A percentile compares a stretch with the other conserved stretches of the same genome.
These are phyloP conservation scores for Scaptomyza tumidula DNA, from an alignment of 2,888 invertebrate genomes.

Conservation along the genomic window DNA sequence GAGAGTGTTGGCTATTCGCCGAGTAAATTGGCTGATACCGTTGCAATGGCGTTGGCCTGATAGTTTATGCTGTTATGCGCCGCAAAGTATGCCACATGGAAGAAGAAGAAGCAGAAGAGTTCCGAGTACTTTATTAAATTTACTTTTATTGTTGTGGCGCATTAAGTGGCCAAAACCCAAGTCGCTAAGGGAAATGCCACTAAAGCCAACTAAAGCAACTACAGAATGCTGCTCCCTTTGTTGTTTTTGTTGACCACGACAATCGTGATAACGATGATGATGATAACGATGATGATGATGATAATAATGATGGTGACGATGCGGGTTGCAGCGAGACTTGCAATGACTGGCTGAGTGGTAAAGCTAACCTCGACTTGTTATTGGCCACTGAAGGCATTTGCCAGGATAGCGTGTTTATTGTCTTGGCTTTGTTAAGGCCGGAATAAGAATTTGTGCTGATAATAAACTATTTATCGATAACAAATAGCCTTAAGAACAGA, in stretches of 20 bases:
- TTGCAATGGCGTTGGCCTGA: slow-evolving; percentile 39
- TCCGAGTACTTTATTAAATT: slow-evolving; percentile 70
- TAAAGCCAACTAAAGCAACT: slow-evolving; percentile 27
- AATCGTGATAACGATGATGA: slow-evolving; percentile 40
- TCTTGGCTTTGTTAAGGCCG: slow-evolving; percentile 43
- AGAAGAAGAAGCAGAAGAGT: neutral
- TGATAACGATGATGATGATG: slow-evolving; percentile 32
- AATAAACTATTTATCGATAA: slow-evolving; percentile 44
- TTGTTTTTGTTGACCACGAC: slow-evolving; percentile 7
- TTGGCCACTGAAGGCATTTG: slow-evolving; percentile 69
- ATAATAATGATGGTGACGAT: slow-evolving; percentile 31
- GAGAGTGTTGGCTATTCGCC: slow-evolving; percentile 8
- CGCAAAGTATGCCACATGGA: slow-evolving; percentile 71
- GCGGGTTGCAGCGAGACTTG: slow-evolving; percentile 23
- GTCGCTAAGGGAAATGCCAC: slow-evolving; percentile 42
- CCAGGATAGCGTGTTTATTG: slow-evolving; percentile 36
- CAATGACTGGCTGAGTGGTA: slow-evolving; percentile 11
- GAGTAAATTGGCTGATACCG: slow-evolving; percentile 10
- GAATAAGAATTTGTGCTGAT: no score
- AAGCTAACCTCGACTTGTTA: slow-evolving; percentile 41
- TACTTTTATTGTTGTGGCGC: slow-evolving; percentile 74
- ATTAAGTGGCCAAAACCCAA: slow-evolving; percentile 69
- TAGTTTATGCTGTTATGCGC: slow-evolving; percentile 75
- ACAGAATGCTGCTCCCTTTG: slow-evolving; percentile 12
- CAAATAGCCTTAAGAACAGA: slow-evolving; percentile 23